Conservation (phyloP, 2,113 vertebrate genomes). For the Cebus imitator region DNA sequence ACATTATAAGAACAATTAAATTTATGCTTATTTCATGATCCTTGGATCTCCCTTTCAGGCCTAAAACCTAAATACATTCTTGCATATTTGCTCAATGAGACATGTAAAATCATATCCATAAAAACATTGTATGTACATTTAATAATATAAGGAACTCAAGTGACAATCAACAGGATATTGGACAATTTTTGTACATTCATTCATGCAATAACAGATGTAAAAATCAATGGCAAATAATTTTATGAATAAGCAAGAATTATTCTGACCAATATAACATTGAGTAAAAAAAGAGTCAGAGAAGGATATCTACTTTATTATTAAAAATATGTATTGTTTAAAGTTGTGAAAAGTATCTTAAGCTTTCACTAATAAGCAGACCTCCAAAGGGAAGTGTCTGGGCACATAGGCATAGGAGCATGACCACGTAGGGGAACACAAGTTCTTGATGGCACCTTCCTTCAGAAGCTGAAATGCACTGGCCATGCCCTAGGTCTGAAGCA, state of each 20-base stretch:
- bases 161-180: neutral
- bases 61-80: neutral
- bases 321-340: neutral
- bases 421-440: too few species aligned
- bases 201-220: neutral
- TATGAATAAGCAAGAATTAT: neutral
- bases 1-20: neutral
- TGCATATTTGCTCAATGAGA: neutral
- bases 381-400: neutral
- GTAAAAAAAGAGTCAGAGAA: neutral
- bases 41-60: neutral
- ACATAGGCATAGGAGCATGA: neutral
- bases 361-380: neutral
- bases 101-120: neutral
- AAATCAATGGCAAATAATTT: neutral
- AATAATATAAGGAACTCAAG: neutral
- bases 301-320: neutral
- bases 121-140: neutral
- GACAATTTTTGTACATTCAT: neutral
- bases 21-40: neutral
- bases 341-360: neutral
- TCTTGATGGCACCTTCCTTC: fast-evolving
- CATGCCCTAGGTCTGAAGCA: neutral
- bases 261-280: neutral
- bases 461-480: fast-evolving